A percentile compares a stretch with the other conserved stretches of the same genome.
phyloP scores from a whole-genome alignment of 1,140 invertebrate species.

The Zaprionus ghesquierei region DNA sequence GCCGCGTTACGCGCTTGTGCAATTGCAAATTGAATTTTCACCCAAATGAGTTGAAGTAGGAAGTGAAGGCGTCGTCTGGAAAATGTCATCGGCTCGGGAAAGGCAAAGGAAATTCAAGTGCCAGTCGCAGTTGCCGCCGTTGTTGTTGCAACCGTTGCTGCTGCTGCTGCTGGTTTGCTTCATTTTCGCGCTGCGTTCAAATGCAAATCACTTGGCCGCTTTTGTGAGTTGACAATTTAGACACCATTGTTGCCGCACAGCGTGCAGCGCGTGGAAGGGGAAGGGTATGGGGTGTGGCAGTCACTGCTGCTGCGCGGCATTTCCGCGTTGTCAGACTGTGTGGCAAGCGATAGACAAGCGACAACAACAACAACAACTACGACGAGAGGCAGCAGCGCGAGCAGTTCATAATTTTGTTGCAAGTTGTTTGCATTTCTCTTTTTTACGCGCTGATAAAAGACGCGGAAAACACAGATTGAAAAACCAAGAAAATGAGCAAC shows the following conservation, averaged over 20 bases:
- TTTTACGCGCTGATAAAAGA: constrained; percentile 14
- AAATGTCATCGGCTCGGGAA: constrained; percentile 59
- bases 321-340: constrained; percentile 75
- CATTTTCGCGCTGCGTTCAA: constrained; percentile 76
- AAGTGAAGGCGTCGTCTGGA: constrained; percentile 54
- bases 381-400: constrained; percentile 3
- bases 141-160: constrained; percentile 2
- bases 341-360: constrained; percentile 56
- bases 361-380: constrained; percentile 37
- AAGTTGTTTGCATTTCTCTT: constrained; percentile 34
- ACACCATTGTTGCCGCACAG: constrained; percentile 63
- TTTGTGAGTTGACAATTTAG: constrained; percentile 79
- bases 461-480: not conserved
- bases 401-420: constrained; percentile 44
- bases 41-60: constrained; percentile 36
- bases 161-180: constrained; percentile 47
- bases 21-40: constrained; percentile 79
- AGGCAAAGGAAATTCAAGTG: constrained; percentile 74
- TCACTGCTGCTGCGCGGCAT: constrained; percentile 55
- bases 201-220: constrained; percentile 79
- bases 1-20: constrained; percentile 73
- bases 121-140: constrained; percentile 18
- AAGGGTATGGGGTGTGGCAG: constrained; percentile 1
- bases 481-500: not conserved
- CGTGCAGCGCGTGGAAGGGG: not conserved